Conservation (phyloP, 2,888 invertebrate species). For the Thecocarcelia acutangulata region DNA sequence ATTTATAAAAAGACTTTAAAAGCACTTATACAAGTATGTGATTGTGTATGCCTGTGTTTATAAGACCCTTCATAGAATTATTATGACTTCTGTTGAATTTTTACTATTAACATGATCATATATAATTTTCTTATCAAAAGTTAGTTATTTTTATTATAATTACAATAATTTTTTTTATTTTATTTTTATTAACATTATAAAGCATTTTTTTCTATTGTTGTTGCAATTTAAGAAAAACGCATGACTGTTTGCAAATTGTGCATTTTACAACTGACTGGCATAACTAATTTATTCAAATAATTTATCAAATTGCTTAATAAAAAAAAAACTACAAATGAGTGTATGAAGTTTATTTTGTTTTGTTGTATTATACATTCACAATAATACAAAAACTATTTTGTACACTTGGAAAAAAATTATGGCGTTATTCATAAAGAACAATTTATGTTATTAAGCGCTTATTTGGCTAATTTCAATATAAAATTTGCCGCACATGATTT, state of each 20-base stretch:
- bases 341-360: neutral
- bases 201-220: conserved; percentile 4
- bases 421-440: too few species aligned
- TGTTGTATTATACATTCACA: conserved; percentile 13
- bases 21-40: neutral
- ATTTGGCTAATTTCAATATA: too few species aligned
- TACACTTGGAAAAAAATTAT: too few species aligned
- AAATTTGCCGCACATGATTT: too few species aligned
- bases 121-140: conserved; percentile 40
- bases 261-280: conserved; percentile 60
- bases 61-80: conserved; percentile 1
- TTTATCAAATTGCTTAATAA: conserved; percentile 60
- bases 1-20: conserved; percentile 27
- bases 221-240: conserved; percentile 14
- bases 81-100: conserved; percentile 57
- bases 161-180: conserved; percentile 44
- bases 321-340: neutral
- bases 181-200: conserved; percentile 13
- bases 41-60: neutral
- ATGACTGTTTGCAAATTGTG: conserved; percentile 26
- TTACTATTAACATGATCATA: conserved; percentile 45
- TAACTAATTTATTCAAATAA: conserved; percentile 67
- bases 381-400: neutral
- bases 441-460: too few species aligned
- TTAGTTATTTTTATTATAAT: conserved; percentile 34